Conservation (phyloP, 2,797 vertebrate genomes). For the Thamnophis elegans region DNA sequence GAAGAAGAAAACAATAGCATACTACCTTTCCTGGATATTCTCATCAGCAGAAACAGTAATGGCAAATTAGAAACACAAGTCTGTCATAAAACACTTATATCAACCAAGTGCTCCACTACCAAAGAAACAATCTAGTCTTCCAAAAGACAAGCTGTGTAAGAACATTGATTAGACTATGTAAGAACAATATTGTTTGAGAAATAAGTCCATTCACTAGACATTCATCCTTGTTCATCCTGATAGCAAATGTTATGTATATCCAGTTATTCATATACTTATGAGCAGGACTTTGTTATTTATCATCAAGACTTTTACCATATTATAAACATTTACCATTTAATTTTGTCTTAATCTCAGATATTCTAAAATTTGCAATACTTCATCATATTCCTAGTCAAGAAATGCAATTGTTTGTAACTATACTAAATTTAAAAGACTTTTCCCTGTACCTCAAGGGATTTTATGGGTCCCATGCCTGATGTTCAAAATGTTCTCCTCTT, state of each 20-base stretch:
- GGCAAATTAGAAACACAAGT: no score
- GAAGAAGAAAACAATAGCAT: no score
- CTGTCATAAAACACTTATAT: no score
- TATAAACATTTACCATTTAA: neutral
- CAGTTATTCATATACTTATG: neutral
- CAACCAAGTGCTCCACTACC: no score
- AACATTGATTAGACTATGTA: no score
- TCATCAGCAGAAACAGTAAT: no score
- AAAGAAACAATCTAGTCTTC: no score
- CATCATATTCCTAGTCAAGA: neutral
- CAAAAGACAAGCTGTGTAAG: no score
- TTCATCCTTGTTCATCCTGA: neutral
- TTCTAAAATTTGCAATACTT: neutral
- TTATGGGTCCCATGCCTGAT: neutral
- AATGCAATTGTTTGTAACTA: neutral
- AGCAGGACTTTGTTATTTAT: neutral
- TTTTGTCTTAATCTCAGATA: neutral
- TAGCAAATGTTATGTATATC: neutral
- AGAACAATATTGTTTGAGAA: neutral
- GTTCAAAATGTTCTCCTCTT: neutral
- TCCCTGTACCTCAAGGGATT: neutral
- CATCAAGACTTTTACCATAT: neutral
- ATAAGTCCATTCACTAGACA: neutral
- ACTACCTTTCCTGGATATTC: no score
- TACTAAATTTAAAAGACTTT: slow-evolving; percentile 4